A percentile compares a stretch with the other conserved stretches of the same genome.
These are phyloP conservation scores for Phaenicophaeus curvirostris DNA, from an alignment of 2,797 vertebrate genomes.

Conservation along the genomic window DNA sequence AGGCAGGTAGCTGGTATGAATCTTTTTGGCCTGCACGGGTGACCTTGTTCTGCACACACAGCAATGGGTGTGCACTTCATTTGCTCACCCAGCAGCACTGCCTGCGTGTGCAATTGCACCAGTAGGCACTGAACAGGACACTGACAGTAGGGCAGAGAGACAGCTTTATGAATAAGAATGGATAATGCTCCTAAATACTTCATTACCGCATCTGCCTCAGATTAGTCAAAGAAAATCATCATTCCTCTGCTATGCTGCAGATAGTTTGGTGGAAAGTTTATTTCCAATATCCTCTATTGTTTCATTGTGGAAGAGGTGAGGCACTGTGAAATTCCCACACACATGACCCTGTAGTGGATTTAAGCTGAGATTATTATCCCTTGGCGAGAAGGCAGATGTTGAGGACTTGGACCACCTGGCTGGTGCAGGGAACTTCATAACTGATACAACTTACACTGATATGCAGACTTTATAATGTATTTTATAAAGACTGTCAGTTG, in stretches of 20 bases:
- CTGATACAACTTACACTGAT: background rate
- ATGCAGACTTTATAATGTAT: background rate
- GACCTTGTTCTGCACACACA: background rate
- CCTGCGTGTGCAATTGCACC: background rate
- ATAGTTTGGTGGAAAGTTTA: background rate
- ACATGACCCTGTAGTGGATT: background rate
- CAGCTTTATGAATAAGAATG: too few species aligned
- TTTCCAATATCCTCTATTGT: background rate
- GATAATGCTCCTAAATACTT: too few species aligned
- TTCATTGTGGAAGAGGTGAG: background rate
- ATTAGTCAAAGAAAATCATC: too few species aligned
- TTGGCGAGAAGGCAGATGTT: background rate
- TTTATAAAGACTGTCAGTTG: background rate
- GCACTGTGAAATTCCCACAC: background rate
- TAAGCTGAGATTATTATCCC: background rate
- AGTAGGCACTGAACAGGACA: background rate
- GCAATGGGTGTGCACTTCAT: accelerated
- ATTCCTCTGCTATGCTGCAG: too few species aligned
- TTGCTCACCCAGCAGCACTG: background rate
- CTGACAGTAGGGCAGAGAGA: background rate
- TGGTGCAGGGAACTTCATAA: background rate
- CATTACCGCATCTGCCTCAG: too few species aligned
- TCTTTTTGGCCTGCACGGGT: background rate
- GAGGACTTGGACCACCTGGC: background rate
- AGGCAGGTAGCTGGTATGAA: background rate